Evolutionary conservation across 2,888 invertebrate species (phyloP), one percentile per base, ranked within the genome.

Genomic region (Lysandra coridon): DNA sequence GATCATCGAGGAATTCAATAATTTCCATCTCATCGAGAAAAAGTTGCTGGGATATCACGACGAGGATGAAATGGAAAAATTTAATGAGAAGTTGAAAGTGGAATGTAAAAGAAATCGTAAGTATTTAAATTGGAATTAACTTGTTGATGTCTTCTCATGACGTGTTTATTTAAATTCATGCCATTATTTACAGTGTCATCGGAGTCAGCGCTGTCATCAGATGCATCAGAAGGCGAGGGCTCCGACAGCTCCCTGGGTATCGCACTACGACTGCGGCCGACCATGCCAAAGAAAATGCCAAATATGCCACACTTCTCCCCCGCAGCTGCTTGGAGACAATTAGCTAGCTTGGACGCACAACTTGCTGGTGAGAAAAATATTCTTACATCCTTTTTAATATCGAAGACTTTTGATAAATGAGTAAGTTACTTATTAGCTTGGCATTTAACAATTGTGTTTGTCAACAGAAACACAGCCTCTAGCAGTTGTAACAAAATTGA

Each of bases 221-320:
- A 89, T 1, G 92, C 89, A 0, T 96, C 95, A 2, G 95, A 95
- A 83, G 92, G 93, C 33, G 94, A 95, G 79, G 88, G 91, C 6
- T 93, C 94, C 73, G 92, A 88, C 23, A 92, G 92, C 7, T 95
- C 95, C 0, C 93, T 95, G 78, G 97, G 97, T 78, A 96, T 98
- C 79, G 96, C 97, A 40, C 90, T 98, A 79, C 96, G 97, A 81
- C 90, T 98, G 80, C 95, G 97, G 0, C 98, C 98, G 0, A 97
- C 97, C 0, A 87, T 98, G 82, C 98, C 98, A 1, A 97, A 97
- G 87, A 97, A 97, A 82, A 97, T 96, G 85, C 94, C 96, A 49
- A 96, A 97, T 82, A 96, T 97, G 78, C 97, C 98, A 0, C 92
- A 97, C 80, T 98, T 98, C 91, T 98, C 97, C 1, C 98, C 98